Evolutionary conservation across 1,140 invertebrate species (phyloP), one percentile per base, ranked within the genome.

Genomic region (Phymorhynchus buccinoides): DNA sequence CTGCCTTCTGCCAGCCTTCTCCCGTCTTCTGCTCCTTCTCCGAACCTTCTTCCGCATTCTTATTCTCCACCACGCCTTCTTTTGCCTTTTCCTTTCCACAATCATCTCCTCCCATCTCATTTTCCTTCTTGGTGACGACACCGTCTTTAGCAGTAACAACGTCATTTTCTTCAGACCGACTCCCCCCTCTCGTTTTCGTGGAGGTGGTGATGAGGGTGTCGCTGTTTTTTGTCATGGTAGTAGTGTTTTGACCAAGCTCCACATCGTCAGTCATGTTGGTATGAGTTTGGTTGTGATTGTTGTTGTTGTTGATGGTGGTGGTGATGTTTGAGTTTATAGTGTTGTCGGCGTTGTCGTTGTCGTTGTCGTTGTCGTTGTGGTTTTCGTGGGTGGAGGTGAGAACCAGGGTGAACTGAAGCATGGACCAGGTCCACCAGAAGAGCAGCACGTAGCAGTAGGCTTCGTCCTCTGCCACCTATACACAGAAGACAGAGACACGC

Each of bases 401-500:
- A 9, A 83, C 82, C 66, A 83, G 37, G 7, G 68, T 41, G 39
- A 83, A 83, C 82, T 83, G 82, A 16, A 41, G 27, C 82, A 83
- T 30, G 66, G 56, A 39, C 35, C 82, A 62, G 62, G 62, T 83
- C 82, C 82, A 83, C 56, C 62, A 62, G 37, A 73, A 39, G 42
- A 83, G 82, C 32, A 83, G 35, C 32, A 83, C 82, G 82, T 83
- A 83, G 68, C 82, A 83, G 37, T 71, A 71, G 22, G 37, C 30
- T 66, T 83, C 44, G 82, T 83, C 82, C 7, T 6, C 18, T 14
- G 41, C 82, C 3, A 83, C 66, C 68, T 71, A 32, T 62, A n/a
- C n/a, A n/a, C n/a, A n/a, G n/a, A n/a, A n/a, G n/a, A n/a, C n/a
- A n/a, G n/a, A n/a, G n/a, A n/a, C n/a, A n/a, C n/a, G n/a, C n/a